A percentile compares a stretch with the other conserved stretches of the same genome.
Evolutionary conservation across 2,797 vertebrate species (phyloP).

Genomic region (Poeciliopsis presidionis): DNA sequence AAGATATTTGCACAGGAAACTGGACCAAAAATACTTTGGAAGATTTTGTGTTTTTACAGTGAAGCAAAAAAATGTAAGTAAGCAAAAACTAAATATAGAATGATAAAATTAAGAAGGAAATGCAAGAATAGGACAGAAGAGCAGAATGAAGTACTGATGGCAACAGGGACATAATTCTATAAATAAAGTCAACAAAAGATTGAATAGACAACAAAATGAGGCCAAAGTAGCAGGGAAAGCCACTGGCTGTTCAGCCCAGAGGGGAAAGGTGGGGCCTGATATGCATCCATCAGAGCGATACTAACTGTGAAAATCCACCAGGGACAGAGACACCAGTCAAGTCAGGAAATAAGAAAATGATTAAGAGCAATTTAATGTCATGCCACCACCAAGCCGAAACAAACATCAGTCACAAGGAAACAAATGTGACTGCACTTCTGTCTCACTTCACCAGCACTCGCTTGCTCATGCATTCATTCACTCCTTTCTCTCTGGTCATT

Average conservation of each 20-base stretch:
- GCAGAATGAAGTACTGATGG: background rate
- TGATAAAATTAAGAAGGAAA: background rate
- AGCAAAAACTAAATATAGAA: background rate
- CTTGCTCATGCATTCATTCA: conserved; percentile 39
- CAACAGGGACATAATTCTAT: background rate
- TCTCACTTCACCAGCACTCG: conserved; percentile 15
- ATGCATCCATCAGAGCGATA: conserved; percentile 61
- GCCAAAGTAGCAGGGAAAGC: conserved; percentile 3
- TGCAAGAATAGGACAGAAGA: background rate
- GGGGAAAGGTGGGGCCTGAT: background rate
- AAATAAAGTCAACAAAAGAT: background rate
- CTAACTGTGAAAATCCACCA: conserved; percentile 33
- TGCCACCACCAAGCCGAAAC: conserved; percentile 54
- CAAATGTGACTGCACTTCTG: conserved; percentile 60
- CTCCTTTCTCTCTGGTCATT: conserved; percentile 3
- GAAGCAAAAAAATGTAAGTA: background rate
- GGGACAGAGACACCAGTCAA: conserved; percentile 64
- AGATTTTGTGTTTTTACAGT: too few relatives aligned
- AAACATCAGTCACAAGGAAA: conserved; percentile 69
- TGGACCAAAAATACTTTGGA: too few relatives aligned
- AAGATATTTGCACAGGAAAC: too few relatives aligned
- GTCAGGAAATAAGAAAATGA: conserved; percentile 81
- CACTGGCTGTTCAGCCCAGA: conserved; percentile 16
- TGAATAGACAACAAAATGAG: background rate
- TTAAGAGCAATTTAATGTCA: conserved; percentile 78